Conservation (phyloP, 2,888 invertebrate species). For the Lithophane ornitopus region DNA sequence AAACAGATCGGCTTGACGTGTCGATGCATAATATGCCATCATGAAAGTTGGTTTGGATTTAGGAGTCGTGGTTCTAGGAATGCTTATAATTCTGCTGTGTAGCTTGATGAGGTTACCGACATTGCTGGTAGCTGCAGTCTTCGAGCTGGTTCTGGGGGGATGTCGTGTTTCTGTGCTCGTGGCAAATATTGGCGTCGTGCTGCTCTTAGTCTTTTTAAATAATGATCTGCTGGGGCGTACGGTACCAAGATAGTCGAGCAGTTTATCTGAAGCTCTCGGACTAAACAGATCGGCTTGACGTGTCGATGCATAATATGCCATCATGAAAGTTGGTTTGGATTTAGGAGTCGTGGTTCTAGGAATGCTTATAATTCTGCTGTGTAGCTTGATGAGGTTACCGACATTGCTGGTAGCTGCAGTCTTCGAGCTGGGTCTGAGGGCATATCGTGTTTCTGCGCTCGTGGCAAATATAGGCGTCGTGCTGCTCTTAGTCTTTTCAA, state of each 20-base stretch:
- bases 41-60: neutral
- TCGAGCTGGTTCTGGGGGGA: neutral
- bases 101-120: neutral
- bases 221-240: neutral
- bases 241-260: neutral
- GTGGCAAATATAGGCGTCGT: slow-evolving; percentile 25
- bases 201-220: neutral
- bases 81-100: neutral
- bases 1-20: neutral
- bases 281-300: neutral
- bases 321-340: too few species aligned
- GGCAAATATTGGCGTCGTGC: slow-evolving; percentile 25
- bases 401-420: neutral
- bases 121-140: neutral
- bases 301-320: too few species aligned
- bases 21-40: neutral
- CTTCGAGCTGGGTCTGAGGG: neutral
- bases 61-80: neutral
- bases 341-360: too few species aligned
- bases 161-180: slow-evolving; percentile 2
- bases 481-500: neutral
- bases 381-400: neutral
- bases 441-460: slow-evolving; percentile 1
- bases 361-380: neutral
- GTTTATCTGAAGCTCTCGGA: neutral